A percentile compares a stretch with the other conserved stretches of the same genome.
phyloP scores from a whole-genome alignment of 2,888 invertebrate genomes.

The Priocnemis perturbator region DNA sequence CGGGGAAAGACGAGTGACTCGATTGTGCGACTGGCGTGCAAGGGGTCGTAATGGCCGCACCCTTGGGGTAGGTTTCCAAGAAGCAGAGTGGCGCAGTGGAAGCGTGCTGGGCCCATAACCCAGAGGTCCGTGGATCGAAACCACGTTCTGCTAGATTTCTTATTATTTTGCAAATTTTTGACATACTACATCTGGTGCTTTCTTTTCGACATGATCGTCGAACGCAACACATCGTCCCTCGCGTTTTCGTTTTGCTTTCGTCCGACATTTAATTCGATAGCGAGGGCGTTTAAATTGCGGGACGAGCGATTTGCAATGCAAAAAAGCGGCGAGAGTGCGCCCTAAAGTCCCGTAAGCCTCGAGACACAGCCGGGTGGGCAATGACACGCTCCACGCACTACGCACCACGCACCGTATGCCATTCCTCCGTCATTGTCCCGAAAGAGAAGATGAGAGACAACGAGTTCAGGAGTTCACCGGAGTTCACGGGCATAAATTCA shows the following conservation, averaged over 20 bases:
- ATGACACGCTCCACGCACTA: slow-evolving; percentile 41
- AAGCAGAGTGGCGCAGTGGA: slow-evolving; percentile 90
- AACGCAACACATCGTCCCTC: neutral
- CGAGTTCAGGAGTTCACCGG: slow-evolving; percentile 65
- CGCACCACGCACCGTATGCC: slow-evolving; percentile 45
- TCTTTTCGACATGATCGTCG: neutral
- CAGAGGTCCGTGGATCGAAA: slow-evolving; percentile 95
- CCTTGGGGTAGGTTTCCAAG: neutral
- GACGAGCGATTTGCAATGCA: slow-evolving; percentile 57
- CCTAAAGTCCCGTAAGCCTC: slow-evolving; percentile 59
- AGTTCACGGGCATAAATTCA: slow-evolving; percentile 66
- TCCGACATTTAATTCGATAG: slow-evolving; percentile 38
- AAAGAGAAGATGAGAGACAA: slow-evolving; percentile 50
- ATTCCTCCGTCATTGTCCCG: slow-evolving; percentile 57
- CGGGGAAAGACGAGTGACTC: too few relatives aligned
- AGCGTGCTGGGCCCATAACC: slow-evolving; percentile 91
- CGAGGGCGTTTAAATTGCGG: slow-evolving; percentile 49
- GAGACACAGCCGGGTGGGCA: slow-evolving; percentile 39
- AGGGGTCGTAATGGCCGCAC: too few relatives aligned
- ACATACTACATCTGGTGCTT: too few relatives aligned
- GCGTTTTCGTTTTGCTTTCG: neutral
- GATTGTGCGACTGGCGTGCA: too few relatives aligned
- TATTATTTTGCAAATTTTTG: slow-evolving; percentile 16
- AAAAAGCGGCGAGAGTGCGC: slow-evolving; percentile 40
- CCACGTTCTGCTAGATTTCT: slow-evolving; percentile 84